Base-by-base conservation (phyloP, 2,888 invertebrate genomes). In the Perdita meconis region DNA sequence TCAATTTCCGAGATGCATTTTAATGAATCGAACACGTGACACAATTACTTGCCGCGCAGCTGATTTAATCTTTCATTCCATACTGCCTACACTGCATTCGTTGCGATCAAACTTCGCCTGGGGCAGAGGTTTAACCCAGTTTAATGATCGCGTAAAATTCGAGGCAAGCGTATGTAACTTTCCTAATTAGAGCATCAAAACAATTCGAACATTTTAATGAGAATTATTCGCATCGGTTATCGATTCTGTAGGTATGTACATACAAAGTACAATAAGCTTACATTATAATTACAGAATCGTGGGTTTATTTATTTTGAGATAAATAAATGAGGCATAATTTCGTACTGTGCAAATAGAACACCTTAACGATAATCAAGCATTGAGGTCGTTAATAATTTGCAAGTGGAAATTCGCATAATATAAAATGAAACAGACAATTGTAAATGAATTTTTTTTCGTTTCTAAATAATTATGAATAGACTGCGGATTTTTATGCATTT, bases 101-200 rank as follows among this genome's bases (percentile, higher is more conserved):
- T 71, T 71, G 50, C 13, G 55, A 50, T 30, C 22, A 30, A 71
- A 57, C 56, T 63, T 38, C 44, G 1, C 26, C n/a, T 6, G 13
- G 13, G 2, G 12, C 5, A 16, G 13, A 34, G 16, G 26, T 71
- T 57, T 26, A 51, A 16, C 24, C 66, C 12, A 22, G 24, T 66
- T 66, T 40, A 10, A 22, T 65, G 65, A 70, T 30, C 56, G 57
- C 57, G 40, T 13, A 66, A 36, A 57, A 40, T 71, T 66, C 22
- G 6, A 22, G 3, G 12, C 2, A 19, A 34, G n/a, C 19, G 24
- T 26, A 5, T 22, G 2, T 10, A 63, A 10, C 13, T 42, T 42
- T 16, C 0, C 13, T 44, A 44, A 69, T 44, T 53, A 16, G 34
- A 16, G n/a, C 53, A 53, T 22, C 8, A 22, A 34, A 55, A 34